These are phyloP conservation scores for Rhabdomys dilectus DNA, from an alignment of 2,113 vertebrate species.

Conservation along the genomic window DNA sequence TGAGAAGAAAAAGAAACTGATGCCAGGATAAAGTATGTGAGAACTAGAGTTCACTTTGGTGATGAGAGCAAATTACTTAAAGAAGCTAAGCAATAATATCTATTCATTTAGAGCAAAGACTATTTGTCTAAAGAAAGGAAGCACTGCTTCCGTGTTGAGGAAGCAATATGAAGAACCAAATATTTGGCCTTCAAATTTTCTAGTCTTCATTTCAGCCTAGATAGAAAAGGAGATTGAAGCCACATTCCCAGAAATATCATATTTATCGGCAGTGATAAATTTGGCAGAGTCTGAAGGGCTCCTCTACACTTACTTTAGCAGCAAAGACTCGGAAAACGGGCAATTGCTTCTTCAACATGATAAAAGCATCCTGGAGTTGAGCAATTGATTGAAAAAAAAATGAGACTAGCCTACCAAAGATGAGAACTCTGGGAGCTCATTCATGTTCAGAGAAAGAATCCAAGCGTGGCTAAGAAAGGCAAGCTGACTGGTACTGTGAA, in stretches of 20 bases:
- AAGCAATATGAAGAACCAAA: conserved; percentile 49
- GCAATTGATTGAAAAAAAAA: conserved; percentile 69
- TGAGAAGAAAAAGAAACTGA: not conserved
- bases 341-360: conserved; percentile 73
- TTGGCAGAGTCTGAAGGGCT: conserved; percentile 68
- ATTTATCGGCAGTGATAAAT: conserved; percentile 71
- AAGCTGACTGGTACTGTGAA: conserved; percentile 19
- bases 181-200: conserved; percentile 28
- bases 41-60: not conserved
- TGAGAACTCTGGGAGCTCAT: conserved; percentile 67
- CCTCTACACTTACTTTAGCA: conserved; percentile 71
- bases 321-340: conserved; percentile 78
- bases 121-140: conserved; percentile 26
- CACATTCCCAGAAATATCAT: conserved; percentile 69
- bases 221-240: conserved; percentile 56
- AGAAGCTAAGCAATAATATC: not conserved
- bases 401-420: conserved; percentile 66
- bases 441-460: conserved; percentile 57
- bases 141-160: not conserved
- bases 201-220: conserved; percentile 43
- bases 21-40: not conserved
- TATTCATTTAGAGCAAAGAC: conserved; percentile 35
- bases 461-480: conserved; percentile 50
- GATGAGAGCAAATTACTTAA: not conserved
- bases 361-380: conserved; percentile 67